These are phyloP conservation scores for Coryphaenoides rupestris DNA, from an alignment of 2,113 vertebrate genomes.

Conservation along the genomic window DNA sequence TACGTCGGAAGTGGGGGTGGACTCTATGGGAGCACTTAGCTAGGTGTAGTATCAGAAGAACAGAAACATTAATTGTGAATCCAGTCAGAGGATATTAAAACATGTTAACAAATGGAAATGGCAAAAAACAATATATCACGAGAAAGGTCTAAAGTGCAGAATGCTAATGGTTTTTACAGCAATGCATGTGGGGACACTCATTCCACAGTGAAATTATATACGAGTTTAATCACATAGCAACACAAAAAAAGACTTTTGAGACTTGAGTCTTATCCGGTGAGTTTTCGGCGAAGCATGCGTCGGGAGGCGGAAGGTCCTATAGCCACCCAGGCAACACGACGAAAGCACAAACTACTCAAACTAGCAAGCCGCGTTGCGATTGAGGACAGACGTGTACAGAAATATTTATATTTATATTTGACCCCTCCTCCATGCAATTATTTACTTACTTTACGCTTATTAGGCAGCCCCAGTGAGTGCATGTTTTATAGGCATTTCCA, in stretches of 20 bases:
- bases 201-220: background rate
- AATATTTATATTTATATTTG: too few species aligned
- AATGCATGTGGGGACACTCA: background rate
- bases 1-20: too few species aligned
- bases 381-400: background rate
- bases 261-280: background rate
- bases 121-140: background rate
- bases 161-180: constrained; percentile 1
- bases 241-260: background rate
- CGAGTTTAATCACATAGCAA: background rate
- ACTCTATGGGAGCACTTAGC: too few species aligned
- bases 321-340: background rate
- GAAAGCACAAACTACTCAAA: background rate
- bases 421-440: too few species aligned
- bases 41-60: too few species aligned
- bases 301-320: background rate
- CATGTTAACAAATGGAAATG: background rate
- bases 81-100: background rate
- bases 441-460: background rate
- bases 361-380: background rate
- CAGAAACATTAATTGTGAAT: background rate
- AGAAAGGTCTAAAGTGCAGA: background rate
- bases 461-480: background rate
- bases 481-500: constrained; percentile 1
- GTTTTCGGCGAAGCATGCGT: background rate